Evolutionary conservation across 2,113 vertebrate species (phyloP).

Genomic region (Microcebus jonahi): DNA sequence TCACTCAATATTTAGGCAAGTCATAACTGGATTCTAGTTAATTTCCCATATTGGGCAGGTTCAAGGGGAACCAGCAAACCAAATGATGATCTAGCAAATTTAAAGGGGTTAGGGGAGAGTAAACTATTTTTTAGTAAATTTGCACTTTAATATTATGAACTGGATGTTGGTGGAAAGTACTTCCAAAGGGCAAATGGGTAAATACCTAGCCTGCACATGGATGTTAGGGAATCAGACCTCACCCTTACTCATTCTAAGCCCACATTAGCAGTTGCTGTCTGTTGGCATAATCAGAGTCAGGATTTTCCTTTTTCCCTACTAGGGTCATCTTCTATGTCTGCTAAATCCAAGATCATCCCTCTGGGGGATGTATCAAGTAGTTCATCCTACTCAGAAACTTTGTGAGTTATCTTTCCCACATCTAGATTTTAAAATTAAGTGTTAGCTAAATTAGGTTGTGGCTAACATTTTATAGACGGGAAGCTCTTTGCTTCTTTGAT

Average conservation of each 20-base stretch:
- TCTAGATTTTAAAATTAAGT: conserved; percentile 45
- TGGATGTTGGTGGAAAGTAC: conserved; percentile 74
- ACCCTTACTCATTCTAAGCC: accelerated
- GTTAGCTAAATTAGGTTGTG: conserved; percentile 57
- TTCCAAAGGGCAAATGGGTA: conserved; percentile 20
- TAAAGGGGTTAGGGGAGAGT: conserved; percentile 47
- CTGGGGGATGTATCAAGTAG: conserved; percentile 61
- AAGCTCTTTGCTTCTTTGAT: conserved; percentile 61
- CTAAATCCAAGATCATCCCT: conserved; percentile 29
- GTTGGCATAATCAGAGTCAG: background rate
- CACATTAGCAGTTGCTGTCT: background rate
- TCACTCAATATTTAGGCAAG: conserved; percentile 17
- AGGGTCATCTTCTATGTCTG: conserved; percentile 6
- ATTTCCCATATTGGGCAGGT: conserved; percentile 55
- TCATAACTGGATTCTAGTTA: conserved; percentile 24
- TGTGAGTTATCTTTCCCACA: conserved; percentile 61
- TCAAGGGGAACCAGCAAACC: conserved; percentile 22
- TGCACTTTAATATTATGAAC: conserved; percentile 87
- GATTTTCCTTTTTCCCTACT: background rate
- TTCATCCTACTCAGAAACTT: conserved; percentile 60
- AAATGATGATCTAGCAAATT: conserved; percentile 50
- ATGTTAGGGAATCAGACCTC: background rate
- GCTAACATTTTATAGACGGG: background rate
- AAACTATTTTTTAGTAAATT: conserved; percentile 72
- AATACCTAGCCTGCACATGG: background rate